These are phyloP conservation scores for Chrysochloris asiatica DNA, from an alignment of 2,113 vertebrate genomes.

Conservation along the genomic window DNA sequence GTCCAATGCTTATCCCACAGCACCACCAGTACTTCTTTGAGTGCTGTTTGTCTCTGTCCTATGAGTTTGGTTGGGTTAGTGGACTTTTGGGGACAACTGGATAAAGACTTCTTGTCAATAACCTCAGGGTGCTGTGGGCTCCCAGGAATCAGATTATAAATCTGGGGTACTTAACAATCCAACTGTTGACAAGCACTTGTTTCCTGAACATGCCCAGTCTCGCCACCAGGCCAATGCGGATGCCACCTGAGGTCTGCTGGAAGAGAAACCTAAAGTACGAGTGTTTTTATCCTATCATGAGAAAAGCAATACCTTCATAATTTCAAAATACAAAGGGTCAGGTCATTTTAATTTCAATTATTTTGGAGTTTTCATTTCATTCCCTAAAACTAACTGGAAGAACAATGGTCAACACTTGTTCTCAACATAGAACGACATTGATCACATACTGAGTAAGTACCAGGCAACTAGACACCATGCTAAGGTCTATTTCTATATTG, in stretches of 20 bases:
- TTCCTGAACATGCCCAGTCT: background rate
- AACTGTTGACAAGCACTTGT: constrained; percentile 34
- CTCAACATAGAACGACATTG: background rate
- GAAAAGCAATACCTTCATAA: background rate
- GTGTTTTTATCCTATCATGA: background rate
- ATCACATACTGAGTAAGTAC: background rate
- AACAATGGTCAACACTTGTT: background rate
- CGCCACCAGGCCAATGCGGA: background rate
- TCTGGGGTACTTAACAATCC: constrained; percentile 28
- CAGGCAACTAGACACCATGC: background rate
- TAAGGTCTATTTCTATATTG: background rate
- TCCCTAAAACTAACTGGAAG: constrained; percentile 11
- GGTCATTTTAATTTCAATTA: constrained; percentile 23
- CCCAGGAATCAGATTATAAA: background rate
- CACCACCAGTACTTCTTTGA: too few species aligned
- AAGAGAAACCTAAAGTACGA: background rate
- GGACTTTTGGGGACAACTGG: background rate
- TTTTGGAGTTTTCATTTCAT: background rate
- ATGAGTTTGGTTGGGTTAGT: background rate
- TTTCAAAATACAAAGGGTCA: background rate
- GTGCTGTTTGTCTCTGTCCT: too few species aligned
- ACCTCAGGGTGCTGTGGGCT: background rate
- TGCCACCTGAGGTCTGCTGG: background rate
- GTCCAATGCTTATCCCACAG: too few species aligned
- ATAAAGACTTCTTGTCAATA: too few species aligned